Conservation (phyloP, 2,113 vertebrate species). For the Neodontobutis hainanensis region DNA sequence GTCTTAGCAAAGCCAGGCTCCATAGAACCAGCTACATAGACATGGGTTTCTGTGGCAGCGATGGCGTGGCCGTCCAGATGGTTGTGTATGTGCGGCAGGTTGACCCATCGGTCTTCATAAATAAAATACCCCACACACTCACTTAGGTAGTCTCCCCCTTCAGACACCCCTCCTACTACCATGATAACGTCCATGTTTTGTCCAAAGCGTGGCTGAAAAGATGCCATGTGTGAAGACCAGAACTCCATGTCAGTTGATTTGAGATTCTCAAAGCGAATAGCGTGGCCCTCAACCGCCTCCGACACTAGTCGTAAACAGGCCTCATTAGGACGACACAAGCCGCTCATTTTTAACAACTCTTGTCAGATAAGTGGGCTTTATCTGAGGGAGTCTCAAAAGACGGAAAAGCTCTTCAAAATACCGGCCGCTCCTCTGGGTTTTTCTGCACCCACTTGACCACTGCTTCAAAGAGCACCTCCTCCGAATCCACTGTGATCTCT, state of each 20-base stretch:
- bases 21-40: conserved; percentile 99
- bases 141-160: conserved; percentile 97
- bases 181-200: conserved; percentile 99
- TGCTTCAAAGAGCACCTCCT: conserved; percentile 95
- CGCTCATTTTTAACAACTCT: conserved; percentile 90
- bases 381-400: conserved; percentile 92
- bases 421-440: conserved; percentile 85
- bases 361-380: conserved; percentile 96
- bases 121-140: conserved; percentile 99
- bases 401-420: conserved; percentile 98
- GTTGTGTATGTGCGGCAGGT: conserved; percentile 96
- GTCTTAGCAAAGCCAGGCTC: conserved; percentile 98
- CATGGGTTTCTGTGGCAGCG: conserved; percentile 89
- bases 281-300: conserved; percentile 93
- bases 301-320: conserved; percentile 89
- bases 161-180: conserved; percentile 96
- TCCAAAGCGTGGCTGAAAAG: conserved; percentile 90
- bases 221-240: conserved; percentile 79
- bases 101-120: conserved; percentile 96
- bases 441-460: conserved; percentile 95
- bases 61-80: conserved; percentile 96
- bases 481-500: conserved; percentile 95
- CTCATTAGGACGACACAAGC: conserved; percentile 85
- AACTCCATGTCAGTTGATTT: conserved; percentile 88
- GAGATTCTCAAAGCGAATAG: conserved; percentile 91